These are phyloP conservation scores for Lacanobia oleracea DNA, from an alignment of 2,888 invertebrate genomes.

Conservation along the genomic window DNA sequence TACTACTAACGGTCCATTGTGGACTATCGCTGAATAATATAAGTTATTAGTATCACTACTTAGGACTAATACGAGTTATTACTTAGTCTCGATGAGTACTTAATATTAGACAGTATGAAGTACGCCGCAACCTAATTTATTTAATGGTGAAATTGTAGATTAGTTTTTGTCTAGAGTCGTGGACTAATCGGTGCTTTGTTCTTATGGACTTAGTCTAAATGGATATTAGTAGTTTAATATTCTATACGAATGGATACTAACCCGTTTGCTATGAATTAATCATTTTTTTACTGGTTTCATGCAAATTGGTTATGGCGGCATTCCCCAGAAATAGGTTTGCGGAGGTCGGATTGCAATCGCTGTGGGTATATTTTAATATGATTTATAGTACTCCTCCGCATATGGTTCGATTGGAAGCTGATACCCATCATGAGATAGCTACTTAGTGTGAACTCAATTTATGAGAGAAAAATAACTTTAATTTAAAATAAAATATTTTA, in stretches of 20 bases:
- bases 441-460: not conserved
- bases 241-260: not conserved
- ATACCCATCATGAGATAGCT: not conserved
- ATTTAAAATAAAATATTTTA: too few relatives aligned
- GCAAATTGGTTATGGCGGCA: slow-evolving; percentile 1
- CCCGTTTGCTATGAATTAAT: slow-evolving; percentile 3
- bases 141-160: slow-evolving; percentile 15
- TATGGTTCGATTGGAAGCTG: slow-evolving; percentile 9
- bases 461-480: too few relatives aligned
- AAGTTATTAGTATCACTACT: not conserved
- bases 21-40: not conserved
- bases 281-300: not conserved
- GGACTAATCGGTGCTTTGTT: slow-evolving; percentile 8
- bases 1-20: not conserved
- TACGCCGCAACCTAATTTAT: slow-evolving; percentile 21
- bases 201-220: slow-evolving; percentile 7
- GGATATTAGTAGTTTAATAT: slow-evolving; percentile 18
- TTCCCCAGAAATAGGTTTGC: slow-evolving; percentile 20
- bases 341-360: slow-evolving; percentile 23
- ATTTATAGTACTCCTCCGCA: slow-evolving; percentile 11
- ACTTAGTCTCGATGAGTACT: not conserved
- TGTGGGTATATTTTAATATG: slow-evolving; percentile 4
- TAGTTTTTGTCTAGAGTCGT: not conserved
- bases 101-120: not conserved
- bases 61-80: not conserved